Percentiles rank a stretch among this genome's conserved stretches.
These are phyloP conservation scores for Tinamus guttatus DNA, from an alignment of 2,113 vertebrate genomes.

Conservation along the genomic window DNA sequence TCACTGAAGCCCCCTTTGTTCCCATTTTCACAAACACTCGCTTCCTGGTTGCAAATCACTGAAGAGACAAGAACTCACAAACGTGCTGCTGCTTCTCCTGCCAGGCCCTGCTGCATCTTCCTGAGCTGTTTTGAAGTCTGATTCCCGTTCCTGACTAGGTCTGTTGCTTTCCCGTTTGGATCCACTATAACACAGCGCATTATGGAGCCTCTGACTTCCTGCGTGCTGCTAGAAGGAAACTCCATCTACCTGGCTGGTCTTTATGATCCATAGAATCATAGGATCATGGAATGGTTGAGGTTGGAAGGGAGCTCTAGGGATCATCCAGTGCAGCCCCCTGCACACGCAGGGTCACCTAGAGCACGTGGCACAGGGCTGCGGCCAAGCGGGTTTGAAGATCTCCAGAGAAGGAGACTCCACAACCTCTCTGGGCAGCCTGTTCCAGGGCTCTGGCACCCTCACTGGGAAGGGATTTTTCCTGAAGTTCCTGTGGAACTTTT, in stretches of 20 bases:
- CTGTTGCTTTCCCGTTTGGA: not conserved
- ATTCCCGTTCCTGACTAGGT: not conserved
- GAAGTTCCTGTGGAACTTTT: too few species aligned
- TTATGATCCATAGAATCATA: too few species aligned
- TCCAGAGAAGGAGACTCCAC: too few species aligned
- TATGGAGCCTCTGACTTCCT: not conserved
- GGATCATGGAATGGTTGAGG: too few species aligned
- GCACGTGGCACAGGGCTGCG: too few species aligned
- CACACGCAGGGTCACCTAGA: too few species aligned
- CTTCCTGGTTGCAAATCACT: not conserved
- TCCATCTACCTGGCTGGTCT: not conserved
- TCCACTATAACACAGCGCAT: not conserved
- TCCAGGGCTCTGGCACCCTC: too few species aligned
- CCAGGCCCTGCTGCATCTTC: not conserved
- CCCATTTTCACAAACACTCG: not conserved
- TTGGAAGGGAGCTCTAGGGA: too few species aligned
- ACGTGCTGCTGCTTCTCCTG: not conserved
- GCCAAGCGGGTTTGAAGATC: too few species aligned
- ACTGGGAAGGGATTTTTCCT: too few species aligned
- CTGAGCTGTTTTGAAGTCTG: not conserved
- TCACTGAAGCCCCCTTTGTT: not conserved
- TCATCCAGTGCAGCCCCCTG: too few species aligned
- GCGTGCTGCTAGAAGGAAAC: not conserved
- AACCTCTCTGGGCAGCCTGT: too few species aligned
- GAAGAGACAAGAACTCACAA: not conserved